Conservation (phyloP, 2,888 invertebrate species). For the Thera britannica region DNA sequence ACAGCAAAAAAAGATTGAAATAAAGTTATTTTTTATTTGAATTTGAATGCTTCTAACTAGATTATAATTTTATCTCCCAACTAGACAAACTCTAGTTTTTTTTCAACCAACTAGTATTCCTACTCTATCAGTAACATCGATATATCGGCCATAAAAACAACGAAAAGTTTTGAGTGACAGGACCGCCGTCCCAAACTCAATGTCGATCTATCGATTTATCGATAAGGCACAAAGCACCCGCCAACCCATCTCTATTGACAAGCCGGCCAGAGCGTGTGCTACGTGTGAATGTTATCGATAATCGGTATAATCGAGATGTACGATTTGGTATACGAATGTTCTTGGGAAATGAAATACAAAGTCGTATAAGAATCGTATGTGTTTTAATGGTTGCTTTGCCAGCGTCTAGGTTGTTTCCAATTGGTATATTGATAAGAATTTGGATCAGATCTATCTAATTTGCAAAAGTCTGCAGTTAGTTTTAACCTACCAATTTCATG, state of each 20-base stretch:
- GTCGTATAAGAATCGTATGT: conserved; percentile 8
- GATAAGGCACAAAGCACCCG: conserved; percentile 79
- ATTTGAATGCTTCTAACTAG: neutral
- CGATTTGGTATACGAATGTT: conserved; percentile 67
- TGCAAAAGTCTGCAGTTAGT: too few relatives aligned
- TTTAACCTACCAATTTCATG: too few relatives aligned
- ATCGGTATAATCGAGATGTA: conserved; percentile 80
- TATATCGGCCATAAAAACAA: conserved; percentile 73
- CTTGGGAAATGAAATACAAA: conserved; percentile 39
- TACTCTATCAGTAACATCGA: conserved; percentile 57
- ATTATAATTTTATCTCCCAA: conserved; percentile 7
- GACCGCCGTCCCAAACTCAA: conserved; percentile 79
- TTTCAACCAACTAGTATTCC: conserved; percentile 16
- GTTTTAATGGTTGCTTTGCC: neutral
- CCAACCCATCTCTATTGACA: conserved; percentile 78
- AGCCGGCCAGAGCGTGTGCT: conserved; percentile 77
- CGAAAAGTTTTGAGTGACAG: conserved; percentile 80
- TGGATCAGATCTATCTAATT: too few relatives aligned
- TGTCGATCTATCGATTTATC: conserved; percentile 77
- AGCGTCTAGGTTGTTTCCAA: neutral
- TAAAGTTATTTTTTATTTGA: too few relatives aligned
- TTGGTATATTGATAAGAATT: neutral
- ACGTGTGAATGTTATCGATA: conserved; percentile 83
- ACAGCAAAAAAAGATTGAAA: too few relatives aligned
- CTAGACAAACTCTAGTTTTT: conserved; percentile 10